Percentiles rank a stretch among this genome's conserved stretches.
phyloP scores from a whole-genome alignment of 1,140 invertebrate species.

The Diploscapter pachys region DNA sequence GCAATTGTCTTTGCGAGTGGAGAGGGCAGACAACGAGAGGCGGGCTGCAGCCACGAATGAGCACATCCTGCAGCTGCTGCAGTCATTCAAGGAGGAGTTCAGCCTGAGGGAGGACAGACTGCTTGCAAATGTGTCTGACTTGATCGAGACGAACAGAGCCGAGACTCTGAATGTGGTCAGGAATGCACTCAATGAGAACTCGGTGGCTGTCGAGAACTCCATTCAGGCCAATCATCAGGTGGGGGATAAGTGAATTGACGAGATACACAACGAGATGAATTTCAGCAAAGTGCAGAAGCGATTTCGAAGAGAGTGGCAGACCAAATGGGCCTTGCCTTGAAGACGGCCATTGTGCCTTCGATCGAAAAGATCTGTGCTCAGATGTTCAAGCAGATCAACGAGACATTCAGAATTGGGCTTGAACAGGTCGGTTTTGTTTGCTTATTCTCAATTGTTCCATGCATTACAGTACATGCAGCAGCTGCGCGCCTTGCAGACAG shows the following conservation, averaged over 20 bases:
- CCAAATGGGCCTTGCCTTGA: background rate
- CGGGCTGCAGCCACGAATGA: slow-evolving; percentile 18
- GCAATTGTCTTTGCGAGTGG: slow-evolving; percentile 9
- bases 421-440: slow-evolving; percentile 65
- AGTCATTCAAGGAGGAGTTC: slow-evolving; percentile 28
- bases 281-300: background rate
- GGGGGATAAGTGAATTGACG: background rate
- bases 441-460: slow-evolving; percentile 26
- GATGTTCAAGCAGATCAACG: slow-evolving; percentile 80
- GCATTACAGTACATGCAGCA: slow-evolving; percentile 62
- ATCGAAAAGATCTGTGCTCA: slow-evolving; percentile 20
- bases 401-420: slow-evolving; percentile 77
- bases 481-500: slow-evolving; percentile 60
- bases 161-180: slow-evolving; percentile 18
- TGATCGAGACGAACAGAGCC: slow-evolving; percentile 18
- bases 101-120: slow-evolving; percentile 22
- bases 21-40: slow-evolving; percentile 13
- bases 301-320: background rate
- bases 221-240: slow-evolving; percentile 18
- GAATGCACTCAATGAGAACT: slow-evolving; percentile 12
- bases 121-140: slow-evolving; percentile 20
- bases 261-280: background rate
- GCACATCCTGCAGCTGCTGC: slow-evolving; percentile 13
- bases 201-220: background rate
- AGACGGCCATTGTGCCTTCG: slow-evolving; percentile 8